Evolutionary conservation across 2,888 invertebrate genomes (phyloP).

Genomic region (Folsomia manolachei): DNA sequence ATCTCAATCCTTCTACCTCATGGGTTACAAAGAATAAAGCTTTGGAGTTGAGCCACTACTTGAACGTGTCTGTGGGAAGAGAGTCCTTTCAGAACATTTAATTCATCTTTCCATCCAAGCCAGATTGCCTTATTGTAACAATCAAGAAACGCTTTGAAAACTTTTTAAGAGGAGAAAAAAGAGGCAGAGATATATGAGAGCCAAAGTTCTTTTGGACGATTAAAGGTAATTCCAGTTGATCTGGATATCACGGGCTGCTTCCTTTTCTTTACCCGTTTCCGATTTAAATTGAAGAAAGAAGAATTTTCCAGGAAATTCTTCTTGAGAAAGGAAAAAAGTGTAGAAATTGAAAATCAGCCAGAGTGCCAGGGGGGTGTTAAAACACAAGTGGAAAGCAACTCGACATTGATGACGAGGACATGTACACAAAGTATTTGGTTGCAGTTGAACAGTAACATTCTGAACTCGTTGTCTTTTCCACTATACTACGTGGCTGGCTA

Average conservation of each 20-base stretch:
- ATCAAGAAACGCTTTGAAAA: slow-evolving; percentile 8
- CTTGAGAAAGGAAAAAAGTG: too few relatives aligned
- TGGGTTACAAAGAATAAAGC: too few relatives aligned
- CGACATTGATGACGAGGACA: neutral
- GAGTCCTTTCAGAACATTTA: neutral
- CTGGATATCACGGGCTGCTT: neutral
- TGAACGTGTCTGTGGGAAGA: neutral
- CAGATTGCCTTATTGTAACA: neutral
- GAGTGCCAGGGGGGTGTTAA: neutral
- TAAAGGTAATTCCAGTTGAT: slow-evolving; percentile 13
- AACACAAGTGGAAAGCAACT: neutral
- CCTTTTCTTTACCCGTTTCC: neutral
- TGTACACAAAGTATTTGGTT: too few relatives aligned
- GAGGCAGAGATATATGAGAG: too few relatives aligned
- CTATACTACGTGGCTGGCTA: too few relatives aligned
- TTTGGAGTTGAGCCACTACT: too few relatives aligned
- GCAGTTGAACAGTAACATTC: too few relatives aligned
- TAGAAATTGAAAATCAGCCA: slow-evolving; percentile 5
- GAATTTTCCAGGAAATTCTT: too few relatives aligned
- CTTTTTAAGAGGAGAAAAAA: too few relatives aligned
- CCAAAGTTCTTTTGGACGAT: neutral
- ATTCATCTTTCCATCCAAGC: neutral
- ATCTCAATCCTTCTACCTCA: too few relatives aligned
- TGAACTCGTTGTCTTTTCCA: too few relatives aligned
- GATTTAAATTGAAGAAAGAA: slow-evolving; percentile 1